Evolutionary conservation across 2,888 invertebrate genomes (phyloP).

Genomic region (Pseudococcus jackbeardsleyi): DNA sequence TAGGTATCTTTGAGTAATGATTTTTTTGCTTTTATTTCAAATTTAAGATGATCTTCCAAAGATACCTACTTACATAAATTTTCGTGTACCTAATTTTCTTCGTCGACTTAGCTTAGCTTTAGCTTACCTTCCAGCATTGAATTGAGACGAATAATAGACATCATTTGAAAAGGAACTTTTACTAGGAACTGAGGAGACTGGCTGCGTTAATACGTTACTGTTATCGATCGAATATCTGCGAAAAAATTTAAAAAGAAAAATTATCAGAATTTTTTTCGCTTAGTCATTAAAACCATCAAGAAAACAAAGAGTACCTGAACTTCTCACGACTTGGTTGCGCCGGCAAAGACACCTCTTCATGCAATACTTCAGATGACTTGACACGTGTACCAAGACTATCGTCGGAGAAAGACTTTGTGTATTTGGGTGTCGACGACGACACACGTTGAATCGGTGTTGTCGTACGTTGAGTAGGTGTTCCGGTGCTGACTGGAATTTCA

Average conservation of each 20-base stretch:
- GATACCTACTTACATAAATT: no score
- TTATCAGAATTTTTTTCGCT: neutral
- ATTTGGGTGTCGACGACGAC: constrained; percentile 48
- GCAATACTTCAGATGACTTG: constrained; percentile 40
- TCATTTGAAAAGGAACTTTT: constrained; percentile 50
- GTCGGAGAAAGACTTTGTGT: constrained; percentile 47
- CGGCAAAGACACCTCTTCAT: constrained; percentile 18
- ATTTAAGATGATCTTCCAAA: no score
- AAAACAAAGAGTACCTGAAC: constrained; percentile 18
- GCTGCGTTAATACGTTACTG: neutral
- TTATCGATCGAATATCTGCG: constrained; percentile 28
- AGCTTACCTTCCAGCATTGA: constrained; percentile 24
- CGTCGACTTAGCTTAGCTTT: neutral
- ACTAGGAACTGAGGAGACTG: constrained; percentile 45
- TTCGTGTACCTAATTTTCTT: no score
- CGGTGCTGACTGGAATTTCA: constrained; percentile 58
- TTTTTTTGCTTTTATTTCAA: no score
- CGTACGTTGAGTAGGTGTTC: constrained; percentile 48
- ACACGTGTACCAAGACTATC: constrained; percentile 15
- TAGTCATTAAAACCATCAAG: neutral
- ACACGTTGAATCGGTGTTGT: constrained; percentile 51
- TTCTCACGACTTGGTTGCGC: constrained; percentile 41
- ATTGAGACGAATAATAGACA: constrained; percentile 12
- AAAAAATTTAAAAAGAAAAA: neutral
- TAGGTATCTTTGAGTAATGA: no score